phyloP scores from a whole-genome alignment of 1,140 invertebrate genomes.

The Danaus melanippus region DNA sequence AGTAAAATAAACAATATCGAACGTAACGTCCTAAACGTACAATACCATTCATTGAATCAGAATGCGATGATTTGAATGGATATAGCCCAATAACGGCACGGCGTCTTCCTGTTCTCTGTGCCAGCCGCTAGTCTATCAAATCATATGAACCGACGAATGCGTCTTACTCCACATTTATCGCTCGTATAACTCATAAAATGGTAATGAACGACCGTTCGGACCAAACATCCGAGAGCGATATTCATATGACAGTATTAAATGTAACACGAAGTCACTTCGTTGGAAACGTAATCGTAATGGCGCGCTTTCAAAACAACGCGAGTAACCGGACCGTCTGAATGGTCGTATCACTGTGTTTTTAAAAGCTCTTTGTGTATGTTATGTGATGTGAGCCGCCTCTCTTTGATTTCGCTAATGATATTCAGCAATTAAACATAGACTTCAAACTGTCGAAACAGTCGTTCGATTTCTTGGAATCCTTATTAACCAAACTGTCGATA shows the following conservation, averaged over 20 bases:
- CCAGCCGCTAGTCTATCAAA: conserved; percentile 57
- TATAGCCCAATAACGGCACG: conserved; percentile 51
- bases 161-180: conserved; percentile 69
- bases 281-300: conserved; percentile 65
- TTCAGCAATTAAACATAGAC: too few species aligned
- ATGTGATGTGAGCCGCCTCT: conserved; percentile 30
- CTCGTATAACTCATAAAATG: conserved; percentile 70
- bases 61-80: conserved; percentile 45
- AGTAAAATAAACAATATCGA: conserved; percentile 45
- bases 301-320: conserved; percentile 64
- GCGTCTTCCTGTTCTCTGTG: conserved; percentile 48
- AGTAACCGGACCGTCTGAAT: conserved; percentile 58
- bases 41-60: conserved; percentile 54
- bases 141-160: conserved; percentile 62
- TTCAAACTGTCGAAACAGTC: too few species aligned
- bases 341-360: conserved; percentile 53
- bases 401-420: conserved; percentile 12
- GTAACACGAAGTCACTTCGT: conserved; percentile 67
- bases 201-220: conserved; percentile 66
- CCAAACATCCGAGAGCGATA: conserved; percentile 69
- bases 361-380: conserved; percentile 59
- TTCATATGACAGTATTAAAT: conserved; percentile 68
- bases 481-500: too few species aligned
- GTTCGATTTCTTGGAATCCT: too few species aligned
- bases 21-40: conserved; percentile 48